Base-by-base conservation (phyloP, 2,113 vertebrate genomes). In the Pseudorasbora parva region DNA sequence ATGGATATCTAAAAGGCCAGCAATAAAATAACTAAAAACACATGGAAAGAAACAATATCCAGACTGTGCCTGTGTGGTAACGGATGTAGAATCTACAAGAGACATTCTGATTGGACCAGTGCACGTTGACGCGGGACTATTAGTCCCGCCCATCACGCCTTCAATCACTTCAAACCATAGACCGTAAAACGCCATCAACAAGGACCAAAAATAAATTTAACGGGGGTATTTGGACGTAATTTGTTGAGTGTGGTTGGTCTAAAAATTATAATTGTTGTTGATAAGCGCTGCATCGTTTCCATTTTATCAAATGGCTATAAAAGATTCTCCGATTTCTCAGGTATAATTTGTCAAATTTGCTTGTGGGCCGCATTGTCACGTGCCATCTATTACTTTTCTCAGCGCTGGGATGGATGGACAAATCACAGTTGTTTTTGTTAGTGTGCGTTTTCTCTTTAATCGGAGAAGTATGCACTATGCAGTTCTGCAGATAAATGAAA, bases 71-170 rank as follows among this genome's bases (percentile, higher is more conserved):
- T 51, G 12, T 30, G 0, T 6, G 6, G 0, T 17, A 27, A 14
- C 72, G 45, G 47, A 74, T 19, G 15, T 25, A 77, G 57, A 54
- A 19, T 33, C 62, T 41, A 17, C 47, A 69, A 41, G 11, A 68
- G 19, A 2, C 47, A n/a, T 41, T 81, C 30, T 81, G 30, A 81
- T 81, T 81, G 47, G 79, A 69, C 11, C 19, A 69, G 4, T 17
- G 64, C 7, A 69, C 43, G 27, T 68, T 56, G 62, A 81, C 62
- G 64, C 64, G 79, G 79, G 62, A 81, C 6, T 6, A 54, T 81
- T 30, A n/a, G 1, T 25, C 25, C 43, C 78, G 9, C 78, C 78
- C 60, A 60, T 0, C 41, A 5, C 5, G 8, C 15, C 10, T 1
- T 25, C 4, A 60, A 25, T 60, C 21, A 4, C n/a, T 23, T 59